These are phyloP conservation scores for Altica lythri DNA, from an alignment of 2,888 invertebrate genomes.

Conservation along the genomic window DNA sequence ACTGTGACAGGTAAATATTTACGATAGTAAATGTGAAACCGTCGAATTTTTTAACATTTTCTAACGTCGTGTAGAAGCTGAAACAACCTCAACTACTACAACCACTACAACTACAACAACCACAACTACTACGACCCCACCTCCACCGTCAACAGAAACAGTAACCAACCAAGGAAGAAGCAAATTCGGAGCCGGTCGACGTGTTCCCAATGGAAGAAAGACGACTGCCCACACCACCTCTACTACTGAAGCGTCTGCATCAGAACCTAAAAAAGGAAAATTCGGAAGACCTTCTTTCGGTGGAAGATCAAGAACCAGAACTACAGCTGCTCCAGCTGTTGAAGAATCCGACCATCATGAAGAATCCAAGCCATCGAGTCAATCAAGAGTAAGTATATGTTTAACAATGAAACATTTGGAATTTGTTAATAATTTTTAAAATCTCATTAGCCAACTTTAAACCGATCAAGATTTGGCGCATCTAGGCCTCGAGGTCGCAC, in stretches of 20 bases:
- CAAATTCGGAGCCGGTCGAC: constrained; percentile 41
- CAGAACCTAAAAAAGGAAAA: constrained; percentile 60
- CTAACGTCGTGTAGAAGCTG: constrained; percentile 48
- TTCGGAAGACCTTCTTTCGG: constrained; percentile 56
- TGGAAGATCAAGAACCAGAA: constrained; percentile 53
- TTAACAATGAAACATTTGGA: not conserved
- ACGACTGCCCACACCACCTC: constrained; percentile 48
- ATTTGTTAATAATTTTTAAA: constrained; percentile 2
- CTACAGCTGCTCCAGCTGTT: constrained; percentile 50
- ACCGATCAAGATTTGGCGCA: constrained; percentile 50
- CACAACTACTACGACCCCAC: constrained; percentile 58
- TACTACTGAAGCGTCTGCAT: constrained; percentile 57
- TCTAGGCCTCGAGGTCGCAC: constrained; percentile 49
- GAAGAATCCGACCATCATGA: constrained; percentile 54
- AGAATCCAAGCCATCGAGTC: constrained; percentile 54
- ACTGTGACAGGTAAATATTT: constrained; percentile 33
- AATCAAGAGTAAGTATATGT: constrained; percentile 43
- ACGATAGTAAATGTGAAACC: too few relatives aligned
- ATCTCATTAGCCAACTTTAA: constrained; percentile 44
- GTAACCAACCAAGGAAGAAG: constrained; percentile 47
- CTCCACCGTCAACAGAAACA: constrained; percentile 53
- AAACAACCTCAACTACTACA: constrained; percentile 60
- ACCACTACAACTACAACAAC: constrained; percentile 60
- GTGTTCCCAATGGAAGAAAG: constrained; percentile 45
- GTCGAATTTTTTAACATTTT: too few relatives aligned